Base-by-base conservation (phyloP, 2,113 vertebrate species). In the Abramis brama region DNA sequence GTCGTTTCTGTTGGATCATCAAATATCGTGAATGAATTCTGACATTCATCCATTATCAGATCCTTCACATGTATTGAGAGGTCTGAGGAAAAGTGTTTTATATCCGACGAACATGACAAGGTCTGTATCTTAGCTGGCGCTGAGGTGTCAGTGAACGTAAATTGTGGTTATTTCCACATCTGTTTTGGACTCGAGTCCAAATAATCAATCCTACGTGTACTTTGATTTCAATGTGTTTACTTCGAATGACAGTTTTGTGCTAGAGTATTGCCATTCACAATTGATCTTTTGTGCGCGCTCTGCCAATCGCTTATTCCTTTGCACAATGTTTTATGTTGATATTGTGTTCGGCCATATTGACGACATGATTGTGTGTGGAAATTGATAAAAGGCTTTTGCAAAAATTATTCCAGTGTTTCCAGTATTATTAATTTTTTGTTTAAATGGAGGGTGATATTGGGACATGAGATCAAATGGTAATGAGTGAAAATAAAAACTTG, bases 341-440 rank as follows among this genome's bases (percentile, higher is more conserved):
- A 93, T 87, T 82, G 60, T 92, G 92, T 92, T 89, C 90, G 86
- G 87, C 86, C 91, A 92, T 93, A 92, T 92, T 91, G 85, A 87
- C 85, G 62, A 77, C 85, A 91, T 93, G 91, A 89, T 92, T 92
- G 92, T 90, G 83, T 92, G 93, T 91, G 92, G 84, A 79, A 90
- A 91, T 93, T 90, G 93, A 94, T 94, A 93, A 94, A 91, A 90
- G 86, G 78, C 81, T 88, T 93, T 93, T 93, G 89, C 91, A 91
- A 91, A 79, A 90, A 76, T 87, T 2, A 77, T 25, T 39, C 19
- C 43, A 0, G 55, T 5, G 36, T 57, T 57, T 57, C 52, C 17
- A 57, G 21, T n/a, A 0, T 66, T n/a, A 0, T 66, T 8, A 0
- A 3, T 33, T 43, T 43, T 45, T 43, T 76, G 0, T 59, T 25